Percentiles rank a stretch among this genome's conserved stretches.
Evolutionary conservation across 2,888 invertebrate genomes (phyloP).

Genomic region (Nomada ferruginata): DNA sequence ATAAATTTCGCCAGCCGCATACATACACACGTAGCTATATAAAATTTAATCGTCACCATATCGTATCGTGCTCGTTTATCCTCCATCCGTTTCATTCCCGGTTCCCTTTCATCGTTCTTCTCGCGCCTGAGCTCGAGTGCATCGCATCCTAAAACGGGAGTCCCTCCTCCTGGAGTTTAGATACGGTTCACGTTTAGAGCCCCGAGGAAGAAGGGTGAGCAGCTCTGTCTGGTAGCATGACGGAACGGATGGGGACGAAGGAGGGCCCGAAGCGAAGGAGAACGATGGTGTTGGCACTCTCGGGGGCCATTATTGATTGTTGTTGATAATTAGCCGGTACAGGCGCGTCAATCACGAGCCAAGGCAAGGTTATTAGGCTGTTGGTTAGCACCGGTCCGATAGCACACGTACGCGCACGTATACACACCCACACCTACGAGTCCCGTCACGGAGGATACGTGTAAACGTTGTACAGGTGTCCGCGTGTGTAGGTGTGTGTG

Average conservation of each 20-base stretch:
- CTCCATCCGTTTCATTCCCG: background rate
- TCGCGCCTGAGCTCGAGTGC: background rate
- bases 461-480: conserved; percentile 37
- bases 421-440: background rate
- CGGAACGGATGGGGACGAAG: conserved; percentile 25
- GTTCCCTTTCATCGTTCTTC: conserved; percentile 15
- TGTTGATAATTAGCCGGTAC: conserved; percentile 83
- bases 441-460: conserved; percentile 26
- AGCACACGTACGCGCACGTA: conserved; percentile 62
- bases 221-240: conserved; percentile 50
- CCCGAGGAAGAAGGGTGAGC: conserved; percentile 41
- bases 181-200: conserved; percentile 10
- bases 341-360: conserved; percentile 82
- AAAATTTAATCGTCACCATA: background rate
- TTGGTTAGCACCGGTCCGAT: conserved; percentile 79
- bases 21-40: no score
- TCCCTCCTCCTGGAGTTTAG: conserved; percentile 11
- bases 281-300: conserved; percentile 65
- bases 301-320: conserved; percentile 81
- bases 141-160: conserved; percentile 45
- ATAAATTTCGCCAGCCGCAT: no score
- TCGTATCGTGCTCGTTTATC: background rate
- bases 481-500: conserved; percentile 30
- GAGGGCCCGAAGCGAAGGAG: conserved; percentile 49
- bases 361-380: conserved; percentile 82